Base-by-base conservation (phyloP, 2,888 invertebrate genomes). In the Galerucella nymphaeae region DNA sequence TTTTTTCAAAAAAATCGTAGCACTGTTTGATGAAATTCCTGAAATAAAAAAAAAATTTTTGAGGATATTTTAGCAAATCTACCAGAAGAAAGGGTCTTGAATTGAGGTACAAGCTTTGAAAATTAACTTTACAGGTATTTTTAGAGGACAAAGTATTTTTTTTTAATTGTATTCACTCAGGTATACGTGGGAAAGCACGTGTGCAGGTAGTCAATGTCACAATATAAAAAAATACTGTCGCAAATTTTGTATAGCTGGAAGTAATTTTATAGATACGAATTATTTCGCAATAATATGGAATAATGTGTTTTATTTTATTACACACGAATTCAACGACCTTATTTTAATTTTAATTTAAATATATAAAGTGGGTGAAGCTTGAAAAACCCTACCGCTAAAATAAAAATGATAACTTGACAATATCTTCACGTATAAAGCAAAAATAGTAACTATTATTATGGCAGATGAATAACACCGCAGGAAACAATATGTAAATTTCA, bases 21-120 rank as follows among this genome's bases (percentile, higher is more conserved):
- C 30, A 53, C 57, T 67, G 64, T 62, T 67, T 18, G 48, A 57
- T 62, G 61, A 23, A 61, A 57, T 13, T 20, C 67, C 67, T 67
- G 67, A 63, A 30, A 59, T 30, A 2, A 59, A 59, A 38, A 38
- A 14, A 59, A 30, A 20, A 11, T 57, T 20, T 9, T 57, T 57
- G 23, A 18, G 23, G 10, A 10, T 20, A 23, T 10, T 18, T 18
- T 18, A 18, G 8, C 9, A 23, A 23, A 4, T 23, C 23, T 23
- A 23, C 23, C 23, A 53, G n/a, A 53, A 10, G 18, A 53, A 18
- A 18, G 18, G 30, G 8, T 6, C 30, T 38, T 38, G 30, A 38
- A 38, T 38, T 38, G 30, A 38, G 30, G 30, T 38, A 38, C 1
- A 30, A 30, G 30, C 30, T 30, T 30, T 30, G 30, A 30, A 30